A percentile compares a stretch with the other conserved stretches of the same genome.
Conservation (phyloP, 2,888 invertebrate species). For the Brachycybe producta region DNA sequence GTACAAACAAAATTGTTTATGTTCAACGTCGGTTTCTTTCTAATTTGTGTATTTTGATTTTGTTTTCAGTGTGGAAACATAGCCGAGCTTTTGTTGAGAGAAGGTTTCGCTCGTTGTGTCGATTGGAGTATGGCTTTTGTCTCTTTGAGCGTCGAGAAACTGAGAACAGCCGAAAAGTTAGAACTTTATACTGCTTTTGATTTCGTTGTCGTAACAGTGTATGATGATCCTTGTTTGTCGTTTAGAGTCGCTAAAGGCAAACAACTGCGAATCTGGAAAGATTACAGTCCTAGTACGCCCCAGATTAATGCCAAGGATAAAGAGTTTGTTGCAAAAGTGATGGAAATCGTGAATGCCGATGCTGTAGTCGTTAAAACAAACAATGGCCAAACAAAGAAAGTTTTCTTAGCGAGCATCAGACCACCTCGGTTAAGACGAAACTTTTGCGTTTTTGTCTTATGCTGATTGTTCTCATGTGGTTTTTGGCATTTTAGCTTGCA, state of each 20-base stretch:
- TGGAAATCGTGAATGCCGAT: constrained; percentile 90
- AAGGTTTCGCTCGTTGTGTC: constrained; percentile 87
- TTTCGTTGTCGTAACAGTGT: neutral
- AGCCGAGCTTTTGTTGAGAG: constrained; percentile 73
- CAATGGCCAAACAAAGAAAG: constrained; percentile 65
- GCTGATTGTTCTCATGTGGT: neutral
- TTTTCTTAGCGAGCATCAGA: constrained; percentile 89
- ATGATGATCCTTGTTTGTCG: neutral
- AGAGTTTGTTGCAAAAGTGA: constrained; percentile 65
- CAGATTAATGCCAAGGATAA: constrained; percentile 61
- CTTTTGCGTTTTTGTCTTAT: constrained; percentile 21
- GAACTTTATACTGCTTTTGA: too few species aligned
- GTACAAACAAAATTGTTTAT: constrained; percentile 37
- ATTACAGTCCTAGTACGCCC: constrained; percentile 64
- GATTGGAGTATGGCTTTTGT: constrained; percentile 83
- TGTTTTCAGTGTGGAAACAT: constrained; percentile 57
- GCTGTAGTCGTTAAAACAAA: constrained; percentile 70
- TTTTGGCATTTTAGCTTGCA: neutral
- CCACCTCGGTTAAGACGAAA: constrained; percentile 59
- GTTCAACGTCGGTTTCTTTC: neutral
- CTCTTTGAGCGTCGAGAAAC: constrained; percentile 63
- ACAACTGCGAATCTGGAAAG: constrained; percentile 76
- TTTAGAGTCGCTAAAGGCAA: constrained; percentile 64
- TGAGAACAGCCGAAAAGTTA: constrained; percentile 72
- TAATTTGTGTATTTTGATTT: too few species aligned